A percentile compares a stretch with the other conserved stretches of the same genome.
Evolutionary conservation across 2,888 invertebrate genomes (phyloP).

Genomic region (Hyppa rectilinea): DNA sequence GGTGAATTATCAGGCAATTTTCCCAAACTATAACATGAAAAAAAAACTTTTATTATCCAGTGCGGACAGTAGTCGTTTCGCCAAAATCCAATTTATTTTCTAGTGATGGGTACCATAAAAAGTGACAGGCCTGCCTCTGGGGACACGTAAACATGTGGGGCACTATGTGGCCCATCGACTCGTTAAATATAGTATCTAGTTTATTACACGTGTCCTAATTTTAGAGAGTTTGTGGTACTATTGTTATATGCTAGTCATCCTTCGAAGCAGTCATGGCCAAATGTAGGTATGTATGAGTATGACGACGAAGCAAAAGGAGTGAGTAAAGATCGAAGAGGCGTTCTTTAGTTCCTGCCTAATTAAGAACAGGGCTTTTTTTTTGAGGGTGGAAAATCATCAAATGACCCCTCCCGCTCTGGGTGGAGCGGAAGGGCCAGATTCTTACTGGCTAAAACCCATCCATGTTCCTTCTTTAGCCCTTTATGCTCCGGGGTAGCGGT

Average conservation of each 20-base stretch:
- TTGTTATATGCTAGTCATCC: background rate
- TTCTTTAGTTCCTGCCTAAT: no score
- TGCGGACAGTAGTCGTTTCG: conserved; percentile 64
- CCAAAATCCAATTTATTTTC: conserved; percentile 72
- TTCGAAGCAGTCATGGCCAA: no score
- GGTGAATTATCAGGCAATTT: conserved; percentile 27
- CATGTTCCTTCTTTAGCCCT: no score
- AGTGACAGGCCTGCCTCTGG: conserved; percentile 35
- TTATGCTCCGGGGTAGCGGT: no score
- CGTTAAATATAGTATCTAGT: conserved; percentile 45
- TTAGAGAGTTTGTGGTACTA: background rate
- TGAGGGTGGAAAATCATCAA: no score
- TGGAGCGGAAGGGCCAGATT: no score
- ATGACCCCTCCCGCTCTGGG: no score
- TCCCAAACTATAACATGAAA: conserved; percentile 17
- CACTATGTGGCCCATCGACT: conserved; percentile 40
- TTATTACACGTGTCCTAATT: conserved; percentile 28
- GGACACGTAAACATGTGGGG: conserved; percentile 36
- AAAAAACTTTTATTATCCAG: background rate
- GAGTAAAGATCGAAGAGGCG: no score
- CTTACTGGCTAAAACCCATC: no score
- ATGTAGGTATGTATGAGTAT: no score
- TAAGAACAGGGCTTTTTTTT: no score
- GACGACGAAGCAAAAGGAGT: no score
- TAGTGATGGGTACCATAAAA: conserved; percentile 70